Base-by-base conservation (phyloP, 1,140 invertebrate species). In the Zophobas atratus region DNA sequence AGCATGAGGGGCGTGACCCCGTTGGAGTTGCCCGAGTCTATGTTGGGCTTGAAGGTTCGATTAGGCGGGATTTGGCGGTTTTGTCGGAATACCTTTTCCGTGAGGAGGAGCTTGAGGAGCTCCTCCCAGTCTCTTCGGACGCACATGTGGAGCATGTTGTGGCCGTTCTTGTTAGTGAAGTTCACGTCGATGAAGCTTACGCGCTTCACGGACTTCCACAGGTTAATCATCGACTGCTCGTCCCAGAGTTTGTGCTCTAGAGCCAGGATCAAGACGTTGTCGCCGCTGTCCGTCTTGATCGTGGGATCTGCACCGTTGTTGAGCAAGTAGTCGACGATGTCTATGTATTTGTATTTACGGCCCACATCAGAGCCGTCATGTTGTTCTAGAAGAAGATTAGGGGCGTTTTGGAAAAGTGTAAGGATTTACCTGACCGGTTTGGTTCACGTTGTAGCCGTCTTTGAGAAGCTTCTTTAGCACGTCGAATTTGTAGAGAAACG, bases 1-100 rank as follows among this genome's bases (percentile, higher is more conserved):
- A 85, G 60, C 83, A 86, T 86, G 5, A 86, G 75, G 1, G 85
- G 84, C 5, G 85, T 86, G 0, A 86, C 83, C 6, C 85, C 84
- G 51, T 82, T 85, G 0, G 80, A 78, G 39, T 84, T 85, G 6
- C 75, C 70, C 32, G 81, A 79, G 77, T 86, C 80, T 4, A 86
- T 73, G 67, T 84, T 79, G 33, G 79, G 80, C 81, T 84, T 71
- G 56, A 83, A 77, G 20, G 41, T 5, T 32, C 6, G 32, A 36
- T 20, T 36, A 8, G 43, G 36, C 36, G 39, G 1, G 6, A 20
- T 48, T 70, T 43, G 4, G 48, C 33, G 36, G 41, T 20, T 35
- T 51, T 49, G 63, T 74, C 57, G 33, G 3, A 36, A 33, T 60
- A 83, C 82, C 4, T 80, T 80, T 76, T 81, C 57, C 6, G 67